These are phyloP conservation scores for Tiliqua scincoides DNA, from an alignment of 2,113 vertebrate species.

Conservation along the genomic window DNA sequence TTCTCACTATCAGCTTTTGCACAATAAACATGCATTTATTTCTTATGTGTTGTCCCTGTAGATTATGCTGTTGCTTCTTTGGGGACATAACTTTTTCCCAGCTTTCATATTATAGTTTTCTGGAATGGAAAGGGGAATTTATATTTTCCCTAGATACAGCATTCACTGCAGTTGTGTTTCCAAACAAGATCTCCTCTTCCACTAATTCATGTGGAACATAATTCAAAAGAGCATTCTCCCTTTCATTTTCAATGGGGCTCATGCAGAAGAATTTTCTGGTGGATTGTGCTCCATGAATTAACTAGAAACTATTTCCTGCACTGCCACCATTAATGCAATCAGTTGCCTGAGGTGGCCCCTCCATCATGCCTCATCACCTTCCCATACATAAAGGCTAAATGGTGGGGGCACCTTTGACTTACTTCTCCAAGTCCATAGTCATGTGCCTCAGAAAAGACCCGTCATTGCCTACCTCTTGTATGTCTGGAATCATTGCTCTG, in stretches of 20 bases:
- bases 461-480: neutral
- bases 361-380: neutral
- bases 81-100: neutral
- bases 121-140: neutral
- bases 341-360: neutral
- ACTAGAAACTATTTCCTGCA: neutral
- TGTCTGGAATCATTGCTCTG: neutral
- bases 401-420: neutral
- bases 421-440: neutral
- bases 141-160: neutral
- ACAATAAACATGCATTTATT: neutral
- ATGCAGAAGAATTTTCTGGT: neutral
- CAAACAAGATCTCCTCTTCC: neutral
- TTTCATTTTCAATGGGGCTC: neutral
- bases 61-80: neutral
- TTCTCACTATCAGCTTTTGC: too few species aligned
- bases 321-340: neutral
- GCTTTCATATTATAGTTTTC: neutral
- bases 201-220: too few species aligned
- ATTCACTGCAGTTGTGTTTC: too few species aligned
- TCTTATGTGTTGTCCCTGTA: neutral
- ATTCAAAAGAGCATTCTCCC: neutral
- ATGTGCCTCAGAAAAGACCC: neutral
- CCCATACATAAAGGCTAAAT: neutral
- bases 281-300: too few species aligned